Evolutionary conservation across 1,140 invertebrate species (phyloP).

Genomic region (Acromyrmex heyeri): DNA sequence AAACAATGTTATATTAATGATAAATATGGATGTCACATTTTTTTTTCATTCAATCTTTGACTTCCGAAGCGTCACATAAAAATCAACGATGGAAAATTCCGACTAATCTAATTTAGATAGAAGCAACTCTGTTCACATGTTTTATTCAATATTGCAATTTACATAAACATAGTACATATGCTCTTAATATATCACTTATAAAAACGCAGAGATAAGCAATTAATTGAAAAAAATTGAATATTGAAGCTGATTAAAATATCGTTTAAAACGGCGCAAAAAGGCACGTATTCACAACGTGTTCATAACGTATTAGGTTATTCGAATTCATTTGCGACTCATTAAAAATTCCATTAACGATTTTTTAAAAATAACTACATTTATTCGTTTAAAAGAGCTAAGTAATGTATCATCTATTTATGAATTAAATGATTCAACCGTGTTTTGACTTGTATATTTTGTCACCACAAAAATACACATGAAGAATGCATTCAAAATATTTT

Average conservation of each 20-base stretch:
- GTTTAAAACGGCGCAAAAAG: neutral
- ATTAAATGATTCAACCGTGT: neutral
- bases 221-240: neutral
- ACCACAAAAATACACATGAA: neutral
- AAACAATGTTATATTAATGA: constrained; percentile 15
- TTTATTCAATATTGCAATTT: neutral
- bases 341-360: neutral
- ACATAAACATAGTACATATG: too few species aligned
- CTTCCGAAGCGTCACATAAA: neutral
- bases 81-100: constrained; percentile 6
- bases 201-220: neutral
- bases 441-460: neutral
- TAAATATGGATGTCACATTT: neutral
- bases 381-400: neutral
- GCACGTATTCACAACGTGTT: neutral
- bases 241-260: neutral
- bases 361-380: neutral
- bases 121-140: neutral
- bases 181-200: neutral
- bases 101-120: neutral
- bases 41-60: neutral
- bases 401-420: neutral
- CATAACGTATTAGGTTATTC: neutral
- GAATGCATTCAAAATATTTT: neutral
- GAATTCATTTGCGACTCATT: neutral